Evolutionary conservation across 1,140 invertebrate species (phyloP).

Genomic region (Trachymyrmex septentrionalis): DNA sequence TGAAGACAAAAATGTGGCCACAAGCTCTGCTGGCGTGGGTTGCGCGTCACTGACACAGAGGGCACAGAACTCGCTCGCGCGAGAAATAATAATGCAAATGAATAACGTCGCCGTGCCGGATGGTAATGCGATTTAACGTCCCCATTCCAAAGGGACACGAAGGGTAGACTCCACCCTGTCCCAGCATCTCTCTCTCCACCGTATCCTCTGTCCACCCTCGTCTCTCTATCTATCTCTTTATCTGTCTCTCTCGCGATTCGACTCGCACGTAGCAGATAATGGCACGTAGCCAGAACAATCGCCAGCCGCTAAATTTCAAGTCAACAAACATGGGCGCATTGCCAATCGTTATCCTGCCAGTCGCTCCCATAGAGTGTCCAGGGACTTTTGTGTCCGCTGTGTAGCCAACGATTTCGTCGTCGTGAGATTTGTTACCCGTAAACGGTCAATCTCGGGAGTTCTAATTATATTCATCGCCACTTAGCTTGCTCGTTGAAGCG

Average conservation of each 20-base stretch:
- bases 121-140: constrained; percentile 63
- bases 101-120: constrained; percentile 62
- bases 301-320: constrained; percentile 83
- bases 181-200: background rate
- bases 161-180: constrained; percentile 3
- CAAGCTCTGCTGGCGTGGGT: constrained; percentile 5
- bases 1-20: background rate
- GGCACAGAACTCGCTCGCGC: constrained; percentile 6
- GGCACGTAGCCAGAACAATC: constrained; percentile 84
- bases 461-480: constrained; percentile 47
- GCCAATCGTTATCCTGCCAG: constrained; percentile 74
- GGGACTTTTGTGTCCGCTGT: constrained; percentile 68
- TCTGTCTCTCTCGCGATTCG: constrained; percentile 57
- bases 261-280: constrained; percentile 78
- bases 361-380: constrained; percentile 53
- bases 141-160: constrained; percentile 41
- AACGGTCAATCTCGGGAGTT: constrained; percentile 18
- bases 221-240: constrained; percentile 17
- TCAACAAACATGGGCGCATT: constrained; percentile 82
- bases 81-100: constrained; percentile 72
- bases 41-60: constrained; percentile 41
- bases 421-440: constrained; percentile 51
- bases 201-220: background rate
- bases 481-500: background rate
- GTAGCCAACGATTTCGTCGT: constrained; percentile 34